Evolutionary conservation across 2,113 vertebrate genomes (phyloP), one percentile per base, ranked within the genome.

Genomic region (Leptosomus discolor): DNA sequence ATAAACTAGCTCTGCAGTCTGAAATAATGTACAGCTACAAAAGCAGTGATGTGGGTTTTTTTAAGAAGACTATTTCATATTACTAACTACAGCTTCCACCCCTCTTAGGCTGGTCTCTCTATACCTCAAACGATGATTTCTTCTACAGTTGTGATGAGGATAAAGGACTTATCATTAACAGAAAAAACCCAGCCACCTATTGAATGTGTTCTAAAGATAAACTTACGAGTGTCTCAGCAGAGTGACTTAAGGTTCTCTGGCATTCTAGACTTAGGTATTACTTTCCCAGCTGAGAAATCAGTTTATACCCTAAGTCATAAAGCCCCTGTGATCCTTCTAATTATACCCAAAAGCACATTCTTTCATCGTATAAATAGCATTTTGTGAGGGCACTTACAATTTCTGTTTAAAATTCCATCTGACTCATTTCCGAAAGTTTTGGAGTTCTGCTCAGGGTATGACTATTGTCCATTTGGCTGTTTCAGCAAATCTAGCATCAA

Each of bases 11-110:
- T 79, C n/a, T 39, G 13, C 15, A 68, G 15, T 48, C 21, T 75
- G 48, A 86, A 91, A 65, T 18, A 76, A 30, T 5, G 30, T 8
- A 43, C 6, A 21, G 10, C 12, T 53, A 54, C 12, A 54, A 58
- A 23, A 88, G 5, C 8, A 46, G 34, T 54, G 1, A 18, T 9
- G 7, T 1, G 1, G 4, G 0, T 0, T 24, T 64, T 36, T 81
- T 57, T 34, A 2, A 41, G 39, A 37, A n/a, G 36, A 61, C 1
- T 27, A 30, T 53, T 74, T 88, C 19, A 12, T 83, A 34, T 34
- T 22, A 39, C 8, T 22, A 70, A n/a, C 7, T 15, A 70, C 3
- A 6, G 10, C 13, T 51, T 75, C 22, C 5, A 71, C 3, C 1
- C 3, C 8, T 65, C 36, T 58, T 41, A 30, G 22, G 69, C 5